Evolutionary conservation across 2,888 invertebrate species (phyloP), one percentile per base, ranked within the genome.

Genomic region (Volucella inflata): DNA sequence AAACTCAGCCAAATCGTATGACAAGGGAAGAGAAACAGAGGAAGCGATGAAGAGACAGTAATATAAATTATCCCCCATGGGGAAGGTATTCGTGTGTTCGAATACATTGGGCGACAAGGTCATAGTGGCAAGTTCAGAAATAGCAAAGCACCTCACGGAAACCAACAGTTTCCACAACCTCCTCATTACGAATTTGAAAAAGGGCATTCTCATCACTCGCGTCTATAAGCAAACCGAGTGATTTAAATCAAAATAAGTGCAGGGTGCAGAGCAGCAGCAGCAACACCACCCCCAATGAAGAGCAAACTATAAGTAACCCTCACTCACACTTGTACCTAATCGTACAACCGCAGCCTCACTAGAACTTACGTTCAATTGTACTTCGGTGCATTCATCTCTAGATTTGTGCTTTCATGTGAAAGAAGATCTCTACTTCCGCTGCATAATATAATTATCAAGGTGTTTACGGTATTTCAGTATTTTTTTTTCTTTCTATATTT

Each of bases 211-310:
- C 21, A 21, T 48, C 30, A 30, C 30, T 30, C 30, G 30, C 57
- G 42, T 62, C 64, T 30, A 38, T 44, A 60, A 67, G 67, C 68
- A 55, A 70, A 30, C 6, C 30, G 30, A 30, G 64, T 70, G 79
- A 79, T 79, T 79, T 75, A 67, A 75, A 84, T 78, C 68, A 57
- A 74, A 79, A 79, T 74, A 70, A 84, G 72, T 84, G 70, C 83
- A 79, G 30, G 65, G 65, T 42, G 64, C 65, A 42, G 64, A 68
- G n/a, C 10, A 38, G 10, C 11, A 40, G 14, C 21, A 30, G 30
- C 16, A 53, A 70, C 60, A 8, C 42, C 36, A 59, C 64, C 74
- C 67, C 50, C 40, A 8, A 6, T 40, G 38, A 11, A 10, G 44
- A 38, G 1, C 17, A 16, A 12, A 16, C 36, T 36, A 50, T n/a